A percentile compares a stretch with the other conserved stretches of the same genome.
Conservation (phyloP, 2,888 invertebrate genomes). For the Choreutis nemorana region DNA sequence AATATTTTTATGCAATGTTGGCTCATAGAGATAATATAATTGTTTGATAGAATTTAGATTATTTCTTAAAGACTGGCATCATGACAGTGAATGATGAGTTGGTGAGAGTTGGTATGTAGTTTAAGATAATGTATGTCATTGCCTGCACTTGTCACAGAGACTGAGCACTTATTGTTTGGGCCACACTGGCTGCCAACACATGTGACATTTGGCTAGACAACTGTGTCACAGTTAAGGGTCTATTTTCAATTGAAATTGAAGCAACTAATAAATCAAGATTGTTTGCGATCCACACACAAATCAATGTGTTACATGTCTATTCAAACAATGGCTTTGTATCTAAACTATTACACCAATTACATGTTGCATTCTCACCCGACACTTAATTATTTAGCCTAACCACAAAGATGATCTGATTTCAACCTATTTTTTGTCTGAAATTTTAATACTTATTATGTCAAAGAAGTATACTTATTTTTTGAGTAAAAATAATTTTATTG, state of each 20-base stretch:
- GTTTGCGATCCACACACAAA: no score
- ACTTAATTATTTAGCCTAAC: no score
- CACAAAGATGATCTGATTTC: no score
- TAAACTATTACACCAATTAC: no score
- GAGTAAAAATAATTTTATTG: no score
- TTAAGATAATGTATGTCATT: slow-evolving; percentile 32
- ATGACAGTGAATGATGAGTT: slow-evolving; percentile 22
- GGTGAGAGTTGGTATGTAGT: slow-evolving; percentile 21
- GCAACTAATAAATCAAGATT: slow-evolving; percentile 14
- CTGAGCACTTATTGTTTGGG: slow-evolving; percentile 34
- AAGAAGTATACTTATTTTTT: no score
- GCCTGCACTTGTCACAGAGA: slow-evolving; percentile 29
- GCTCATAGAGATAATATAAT: slow-evolving; percentile 9
- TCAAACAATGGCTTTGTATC: no score
- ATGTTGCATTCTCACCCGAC: no score
- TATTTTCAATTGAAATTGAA: slow-evolving; percentile 15
- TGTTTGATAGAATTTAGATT: slow-evolving; percentile 26
- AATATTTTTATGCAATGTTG: slow-evolving; percentile 5
- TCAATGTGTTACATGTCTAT: no score
- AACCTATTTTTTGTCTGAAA: no score
- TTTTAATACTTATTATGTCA: no score
- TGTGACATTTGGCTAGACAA: slow-evolving; percentile 43
- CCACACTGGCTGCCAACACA: slow-evolving; percentile 32
- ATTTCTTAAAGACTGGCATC: slow-evolving; percentile 33
- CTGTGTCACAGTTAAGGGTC: slow-evolving; percentile 31